Base-by-base conservation (phyloP, 2,888 invertebrate genomes). In the Ichneumoninae sp. region DNA sequence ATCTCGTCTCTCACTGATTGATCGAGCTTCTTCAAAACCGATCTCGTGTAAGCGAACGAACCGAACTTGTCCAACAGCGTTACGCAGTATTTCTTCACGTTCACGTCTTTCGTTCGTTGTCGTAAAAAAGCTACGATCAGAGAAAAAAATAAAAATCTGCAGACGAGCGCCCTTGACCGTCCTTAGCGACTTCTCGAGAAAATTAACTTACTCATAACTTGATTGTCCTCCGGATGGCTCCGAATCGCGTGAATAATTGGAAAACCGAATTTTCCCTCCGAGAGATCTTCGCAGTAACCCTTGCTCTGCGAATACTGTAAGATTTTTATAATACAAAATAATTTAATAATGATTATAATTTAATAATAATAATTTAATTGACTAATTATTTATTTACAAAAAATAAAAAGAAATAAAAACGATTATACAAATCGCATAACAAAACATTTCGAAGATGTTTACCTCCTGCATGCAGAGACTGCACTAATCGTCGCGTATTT, bases 241-340 rank as follows among this genome's bases (percentile, higher is more conserved):
- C 95, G 95, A 89, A 99, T 97, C 13, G 98, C 99, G 94, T 99
- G 98, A 87, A 99, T 97, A 87, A 99, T 96, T 0, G 99, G 99
- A 94, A 99, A 99, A 89, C 98, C 99, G 94, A 99, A 99, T 94
- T 99, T 99, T 50, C 99, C 99, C 94, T 99, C 99, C 0, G 99
- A 99, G 80, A 99, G 94, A 94, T 99, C 99, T 94, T 99, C 99
- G 93, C 98, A 98, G 94, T 97, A 99, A 92, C 98, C 98, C 94
- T 99, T 99, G 93, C 98, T 98, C 89, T 97, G 97, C 69, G 97
- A 96, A 93, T 99, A 99, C 98, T 99, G 93, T 52, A 78, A 87
- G 81, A 76, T 33, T 57, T 3, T 10, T 2, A 0, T 0, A 50
- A 65, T 10, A 16, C 26, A 70, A 85, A 69, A 54, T 33, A 19